phyloP scores from a whole-genome alignment of 2,113 vertebrate species.

The Gallinago media region DNA sequence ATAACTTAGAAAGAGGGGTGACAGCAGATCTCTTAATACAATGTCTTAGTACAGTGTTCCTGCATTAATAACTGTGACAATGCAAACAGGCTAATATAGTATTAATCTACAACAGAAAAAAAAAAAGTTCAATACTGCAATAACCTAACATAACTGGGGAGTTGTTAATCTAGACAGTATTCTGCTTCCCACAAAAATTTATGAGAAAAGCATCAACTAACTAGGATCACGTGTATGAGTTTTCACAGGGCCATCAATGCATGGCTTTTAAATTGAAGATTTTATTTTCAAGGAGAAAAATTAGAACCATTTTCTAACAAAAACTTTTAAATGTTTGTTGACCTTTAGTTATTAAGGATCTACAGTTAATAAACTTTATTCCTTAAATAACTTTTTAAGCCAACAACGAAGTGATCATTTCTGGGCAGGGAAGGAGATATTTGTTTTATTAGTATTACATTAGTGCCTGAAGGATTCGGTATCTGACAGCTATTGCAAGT shows the following conservation, averaged over 20 bases:
- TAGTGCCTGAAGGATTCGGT: neutral
- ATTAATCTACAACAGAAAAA: neutral
- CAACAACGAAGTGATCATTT: neutral
- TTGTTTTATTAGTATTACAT: neutral
- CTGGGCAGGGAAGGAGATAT: neutral
- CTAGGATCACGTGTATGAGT: neutral
- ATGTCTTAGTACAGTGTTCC: neutral
- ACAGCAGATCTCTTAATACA: neutral
- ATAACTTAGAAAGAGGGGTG: neutral
- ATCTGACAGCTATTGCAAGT: neutral
- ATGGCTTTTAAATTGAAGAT: neutral
- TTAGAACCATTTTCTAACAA: neutral
- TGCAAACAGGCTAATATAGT: neutral
- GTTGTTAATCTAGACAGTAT: neutral
- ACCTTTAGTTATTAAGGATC: neutral
- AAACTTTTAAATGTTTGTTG: neutral
- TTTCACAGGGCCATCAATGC: neutral
- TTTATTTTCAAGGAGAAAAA: neutral
- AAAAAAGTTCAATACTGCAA: neutral
- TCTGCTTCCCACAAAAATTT: neutral
- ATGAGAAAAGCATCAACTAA: neutral
- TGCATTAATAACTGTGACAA: neutral
- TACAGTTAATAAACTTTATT: neutral
- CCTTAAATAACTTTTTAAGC: neutral
- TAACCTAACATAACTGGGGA: neutral